phyloP scores from a whole-genome alignment of 2,113 vertebrate genomes.

The crab-eating macaque (Macaca fascicularis) region DNA sequence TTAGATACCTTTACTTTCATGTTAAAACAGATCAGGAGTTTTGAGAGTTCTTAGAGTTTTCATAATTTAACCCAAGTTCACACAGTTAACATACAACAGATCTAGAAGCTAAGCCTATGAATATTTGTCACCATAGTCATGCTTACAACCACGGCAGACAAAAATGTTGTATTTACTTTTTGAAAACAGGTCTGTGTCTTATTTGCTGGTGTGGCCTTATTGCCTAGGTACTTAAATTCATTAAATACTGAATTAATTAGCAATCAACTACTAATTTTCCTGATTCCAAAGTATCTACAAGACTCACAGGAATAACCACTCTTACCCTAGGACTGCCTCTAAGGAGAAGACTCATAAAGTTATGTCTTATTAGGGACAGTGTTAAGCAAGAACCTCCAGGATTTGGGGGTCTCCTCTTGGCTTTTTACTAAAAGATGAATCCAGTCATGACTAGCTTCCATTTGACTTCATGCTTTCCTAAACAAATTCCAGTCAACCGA shows the following conservation, averaged over 20 bases:
- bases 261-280: background rate
- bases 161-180: background rate
- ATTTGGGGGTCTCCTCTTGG: background rate
- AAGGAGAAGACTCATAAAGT: background rate
- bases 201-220: background rate
- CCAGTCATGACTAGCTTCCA: background rate
- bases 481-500: background rate
- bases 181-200: background rate
- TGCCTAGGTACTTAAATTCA: background rate
- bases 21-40: slow-evolving; percentile 13
- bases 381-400: background rate
- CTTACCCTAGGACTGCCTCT: background rate
- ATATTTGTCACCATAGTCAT: background rate
- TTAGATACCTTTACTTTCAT: slow-evolving; percentile 24
- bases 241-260: background rate
- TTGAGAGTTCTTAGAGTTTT: background rate
- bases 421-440: background rate
- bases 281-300: background rate
- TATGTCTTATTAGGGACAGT: background rate
- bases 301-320: background rate
- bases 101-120: background rate
- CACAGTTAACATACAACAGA: background rate
- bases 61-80: background rate
- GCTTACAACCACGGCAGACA: background rate
- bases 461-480: background rate